A percentile compares a stretch with the other conserved stretches of the same genome.
Conservation (phyloP, 2,888 invertebrate genomes). For the Cheilosia soror region DNA sequence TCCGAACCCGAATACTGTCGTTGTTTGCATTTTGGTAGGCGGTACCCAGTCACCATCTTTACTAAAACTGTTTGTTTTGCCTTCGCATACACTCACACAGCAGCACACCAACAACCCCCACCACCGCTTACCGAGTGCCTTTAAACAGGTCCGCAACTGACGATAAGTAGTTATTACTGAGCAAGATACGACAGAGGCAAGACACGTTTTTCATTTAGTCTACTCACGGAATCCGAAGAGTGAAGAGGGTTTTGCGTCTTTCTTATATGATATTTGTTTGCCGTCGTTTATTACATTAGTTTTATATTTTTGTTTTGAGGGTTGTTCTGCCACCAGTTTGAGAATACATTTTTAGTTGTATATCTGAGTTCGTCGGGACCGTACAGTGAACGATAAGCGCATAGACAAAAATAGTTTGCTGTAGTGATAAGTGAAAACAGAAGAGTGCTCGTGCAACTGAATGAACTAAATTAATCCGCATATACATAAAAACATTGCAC, state of each 20-base stretch:
- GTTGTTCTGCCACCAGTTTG: conserved; percentile 65
- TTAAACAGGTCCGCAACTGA: conserved; percentile 75
- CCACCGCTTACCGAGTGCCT: conserved; percentile 58
- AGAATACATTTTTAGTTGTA: conserved; percentile 66
- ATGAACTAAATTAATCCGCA: conserved; percentile 31
- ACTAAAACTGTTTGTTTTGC: conserved; percentile 68
- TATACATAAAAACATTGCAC: conserved; percentile 20
- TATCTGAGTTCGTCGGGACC: conserved; percentile 58
- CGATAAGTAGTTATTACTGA: conserved; percentile 81
- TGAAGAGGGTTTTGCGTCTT: conserved; percentile 57
- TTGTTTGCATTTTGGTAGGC: conserved; percentile 71
- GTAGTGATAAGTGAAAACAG: conserved; percentile 39
- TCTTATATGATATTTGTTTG: conserved; percentile 7
- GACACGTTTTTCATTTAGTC: conserved; percentile 75
- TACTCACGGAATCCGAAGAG: conserved; percentile 61
- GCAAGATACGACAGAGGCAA: conserved; percentile 81
- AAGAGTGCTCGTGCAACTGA: conserved; percentile 51
- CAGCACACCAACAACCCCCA: conserved; percentile 70
- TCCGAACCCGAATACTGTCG: conserved; percentile 63
- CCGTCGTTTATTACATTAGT: conserved; percentile 24
- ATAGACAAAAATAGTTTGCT: not conserved
- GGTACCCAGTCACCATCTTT: conserved; percentile 75
- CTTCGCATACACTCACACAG: conserved; percentile 58
- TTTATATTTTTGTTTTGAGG: conserved; percentile 38
- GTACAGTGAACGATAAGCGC: conserved; percentile 34